These are phyloP conservation scores for Thera obeliscata DNA, from an alignment of 2,888 invertebrate genomes.

Conservation along the genomic window DNA sequence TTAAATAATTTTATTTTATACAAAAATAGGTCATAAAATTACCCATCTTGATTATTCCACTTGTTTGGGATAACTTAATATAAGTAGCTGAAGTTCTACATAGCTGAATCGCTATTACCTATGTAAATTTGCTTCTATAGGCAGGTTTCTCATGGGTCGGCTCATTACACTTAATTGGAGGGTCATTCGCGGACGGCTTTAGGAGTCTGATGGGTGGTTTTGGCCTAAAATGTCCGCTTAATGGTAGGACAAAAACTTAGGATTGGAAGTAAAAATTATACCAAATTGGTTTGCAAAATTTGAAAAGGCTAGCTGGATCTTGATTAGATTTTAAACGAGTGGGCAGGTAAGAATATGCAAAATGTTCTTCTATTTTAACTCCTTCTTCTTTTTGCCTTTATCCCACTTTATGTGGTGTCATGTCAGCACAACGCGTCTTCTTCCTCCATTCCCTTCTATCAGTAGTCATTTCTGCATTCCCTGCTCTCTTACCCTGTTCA, in stretches of 20 bases:
- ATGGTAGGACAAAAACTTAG: slow-evolving; percentile 67
- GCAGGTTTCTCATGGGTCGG: slow-evolving; percentile 62
- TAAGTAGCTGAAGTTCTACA: slow-evolving; percentile 17
- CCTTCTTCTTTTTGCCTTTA: too few species aligned
- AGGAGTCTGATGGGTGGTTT: slow-evolving; percentile 68
- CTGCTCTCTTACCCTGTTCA: too few species aligned
- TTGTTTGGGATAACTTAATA: slow-evolving; percentile 6
- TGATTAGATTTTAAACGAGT: neutral
- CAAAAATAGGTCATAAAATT: neutral
- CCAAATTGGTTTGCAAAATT: slow-evolving; percentile 36
- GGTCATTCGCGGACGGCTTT: slow-evolving; percentile 78
- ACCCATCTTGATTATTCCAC: neutral
- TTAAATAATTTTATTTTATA: neutral
- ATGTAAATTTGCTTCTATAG: slow-evolving; percentile 60
- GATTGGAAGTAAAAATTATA: slow-evolving; percentile 53
- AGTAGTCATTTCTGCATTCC: too few species aligned
- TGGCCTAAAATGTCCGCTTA: slow-evolving; percentile 66
- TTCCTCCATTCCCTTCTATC: too few species aligned
- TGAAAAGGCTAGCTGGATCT: slow-evolving; percentile 3
- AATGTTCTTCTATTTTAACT: too few species aligned
- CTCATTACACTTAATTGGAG: slow-evolving; percentile 83
- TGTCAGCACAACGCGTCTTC: too few species aligned
- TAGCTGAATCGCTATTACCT: slow-evolving; percentile 28
- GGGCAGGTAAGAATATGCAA: too few species aligned
- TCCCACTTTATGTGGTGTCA: too few species aligned